A percentile compares a stretch with the other conserved stretches of the same genome.
These are phyloP conservation scores for Brienomyrus longianalis DNA, from an alignment of 2,113 vertebrate genomes.

Conservation along the genomic window DNA sequence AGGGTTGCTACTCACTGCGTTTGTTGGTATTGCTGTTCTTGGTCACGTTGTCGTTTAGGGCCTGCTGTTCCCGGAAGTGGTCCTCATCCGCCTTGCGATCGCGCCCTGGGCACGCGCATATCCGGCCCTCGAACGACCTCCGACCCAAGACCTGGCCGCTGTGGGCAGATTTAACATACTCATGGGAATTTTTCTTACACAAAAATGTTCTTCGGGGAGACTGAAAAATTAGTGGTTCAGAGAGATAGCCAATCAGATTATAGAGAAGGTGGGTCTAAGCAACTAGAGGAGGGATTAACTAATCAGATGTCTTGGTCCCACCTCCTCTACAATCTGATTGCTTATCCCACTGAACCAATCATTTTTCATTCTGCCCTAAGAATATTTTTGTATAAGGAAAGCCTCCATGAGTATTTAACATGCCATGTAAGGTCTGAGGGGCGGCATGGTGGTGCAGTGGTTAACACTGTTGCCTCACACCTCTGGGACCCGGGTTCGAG, in stretches of 20 bases:
- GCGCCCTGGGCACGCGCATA: conserved; percentile 91
- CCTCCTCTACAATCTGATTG: neutral
- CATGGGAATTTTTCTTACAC: neutral
- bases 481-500: too few relatives aligned
- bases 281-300: too few relatives aligned
- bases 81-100: conserved; percentile 94
- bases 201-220: neutral
- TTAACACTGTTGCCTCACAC: too few relatives aligned
- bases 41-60: conserved; percentile 74
- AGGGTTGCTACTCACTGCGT: conserved; percentile 62
- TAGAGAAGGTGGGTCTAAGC: too few relatives aligned
- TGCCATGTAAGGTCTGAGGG: neutral
- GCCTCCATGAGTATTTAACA: neutral
- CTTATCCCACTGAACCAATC: neutral
- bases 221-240: too few relatives aligned
- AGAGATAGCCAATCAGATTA: too few relatives aligned
- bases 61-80: conserved; percentile 89
- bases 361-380: neutral
- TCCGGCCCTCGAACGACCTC: conserved; percentile 73
- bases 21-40: conserved; percentile 80
- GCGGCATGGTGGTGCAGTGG: too few relatives aligned
- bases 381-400: neutral
- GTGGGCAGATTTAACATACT: neutral
- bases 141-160: conserved; percentile 70
- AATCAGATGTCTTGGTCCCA: neutral